Conservation (phyloP, 2,888 invertebrate genomes). For the Mamestra brassicae region DNA sequence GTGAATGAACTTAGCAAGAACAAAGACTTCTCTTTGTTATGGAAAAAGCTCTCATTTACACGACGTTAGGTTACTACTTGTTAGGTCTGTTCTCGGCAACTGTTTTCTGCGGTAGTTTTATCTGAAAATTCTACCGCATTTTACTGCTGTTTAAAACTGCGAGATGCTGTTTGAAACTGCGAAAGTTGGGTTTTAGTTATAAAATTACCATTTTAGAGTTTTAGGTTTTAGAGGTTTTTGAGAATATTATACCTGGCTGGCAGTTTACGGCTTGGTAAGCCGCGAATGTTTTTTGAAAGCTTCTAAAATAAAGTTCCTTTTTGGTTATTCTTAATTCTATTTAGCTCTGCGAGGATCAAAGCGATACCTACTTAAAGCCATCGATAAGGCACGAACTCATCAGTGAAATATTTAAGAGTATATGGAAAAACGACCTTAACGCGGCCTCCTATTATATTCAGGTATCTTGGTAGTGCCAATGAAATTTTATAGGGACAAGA, state of each 20-base stretch:
- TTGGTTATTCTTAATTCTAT: neutral
- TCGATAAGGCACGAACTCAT: constrained; percentile 47
- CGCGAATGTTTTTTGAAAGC: neutral
- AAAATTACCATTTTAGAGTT: constrained; percentile 22
- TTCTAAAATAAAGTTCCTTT: neutral
- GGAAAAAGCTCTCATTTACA: constrained; percentile 22
- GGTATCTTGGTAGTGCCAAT: neutral
- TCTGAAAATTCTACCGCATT: constrained; percentile 8
- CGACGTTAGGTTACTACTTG: neutral
- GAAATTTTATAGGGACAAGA: neutral
- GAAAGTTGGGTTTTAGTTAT: neutral
- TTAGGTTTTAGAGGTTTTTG: constrained; percentile 5
- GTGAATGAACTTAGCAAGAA: constrained; percentile 38
- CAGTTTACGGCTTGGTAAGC: neutral
- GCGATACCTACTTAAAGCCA: neutral
- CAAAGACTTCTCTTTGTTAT: constrained; percentile 29
- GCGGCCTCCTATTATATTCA: neutral
- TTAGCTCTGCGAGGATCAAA: neutral
- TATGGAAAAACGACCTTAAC: neutral
- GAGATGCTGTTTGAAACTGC: neutral
- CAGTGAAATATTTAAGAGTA: neutral
- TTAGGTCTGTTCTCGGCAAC: neutral
- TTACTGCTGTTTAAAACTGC: neutral
- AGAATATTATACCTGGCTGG: neutral
- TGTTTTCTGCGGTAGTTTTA: constrained; percentile 9